These are phyloP conservation scores for Danio jaintianensis DNA, from an alignment of 2,797 vertebrate genomes.

Conservation along the genomic window DNA sequence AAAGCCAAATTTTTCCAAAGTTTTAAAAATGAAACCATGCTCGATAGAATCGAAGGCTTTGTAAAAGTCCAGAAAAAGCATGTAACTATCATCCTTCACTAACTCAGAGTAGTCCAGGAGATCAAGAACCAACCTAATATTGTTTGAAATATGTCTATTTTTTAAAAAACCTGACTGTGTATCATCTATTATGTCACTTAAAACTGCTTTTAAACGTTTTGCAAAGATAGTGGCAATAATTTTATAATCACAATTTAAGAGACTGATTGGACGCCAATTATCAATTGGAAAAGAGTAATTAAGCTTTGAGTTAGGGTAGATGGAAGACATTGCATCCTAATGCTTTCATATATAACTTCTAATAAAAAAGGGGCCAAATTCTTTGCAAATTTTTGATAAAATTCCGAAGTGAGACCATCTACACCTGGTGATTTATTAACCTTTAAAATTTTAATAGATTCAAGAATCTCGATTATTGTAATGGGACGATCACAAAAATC, in stretches of 20 bases:
- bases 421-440: conserved; percentile 17
- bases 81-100: conserved; percentile 20
- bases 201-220: background rate
- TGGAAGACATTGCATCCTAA: background rate
- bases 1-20: conserved; percentile 18
- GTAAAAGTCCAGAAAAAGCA: conserved; percentile 2
- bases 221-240: too few species aligned
- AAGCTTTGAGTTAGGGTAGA: conserved; percentile 6
- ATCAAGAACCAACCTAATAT: conserved; percentile 21
- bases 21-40: conserved; percentile 1
- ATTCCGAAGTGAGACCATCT: conserved; percentile 29
- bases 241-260: conserved; percentile 7
- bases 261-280: conserved; percentile 5
- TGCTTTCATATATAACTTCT: conserved; percentile 18
- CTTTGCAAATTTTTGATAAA: conserved; percentile 12
- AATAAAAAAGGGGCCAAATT: conserved; percentile 4
- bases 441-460: conserved; percentile 5
- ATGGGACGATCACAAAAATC: conserved; percentile 14
- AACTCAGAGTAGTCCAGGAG: conserved; percentile 10
- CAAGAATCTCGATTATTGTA: background rate
- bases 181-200: too few species aligned
- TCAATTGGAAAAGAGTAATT: conserved; percentile 27
- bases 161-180: too few species aligned
- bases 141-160: background rate
- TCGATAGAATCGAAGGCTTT: background rate